phyloP scores from a whole-genome alignment of 2,888 invertebrate species.

The Aspidiotus destructor region DNA sequence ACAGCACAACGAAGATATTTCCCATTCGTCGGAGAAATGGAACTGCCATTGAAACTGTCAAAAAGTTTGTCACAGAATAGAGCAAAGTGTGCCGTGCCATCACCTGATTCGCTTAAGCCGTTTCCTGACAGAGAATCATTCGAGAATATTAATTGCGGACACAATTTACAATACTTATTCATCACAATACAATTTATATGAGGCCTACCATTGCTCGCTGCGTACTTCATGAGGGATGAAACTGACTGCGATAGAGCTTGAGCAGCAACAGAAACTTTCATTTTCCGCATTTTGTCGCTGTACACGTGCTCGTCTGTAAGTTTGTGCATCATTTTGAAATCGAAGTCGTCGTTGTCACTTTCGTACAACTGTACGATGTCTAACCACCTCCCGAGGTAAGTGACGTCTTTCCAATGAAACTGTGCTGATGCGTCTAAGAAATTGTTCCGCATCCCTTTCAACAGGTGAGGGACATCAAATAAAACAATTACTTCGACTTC shows the following conservation, averaged over 20 bases:
- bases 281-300: conserved; percentile 1
- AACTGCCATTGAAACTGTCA: conserved; percentile 11
- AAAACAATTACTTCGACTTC: conserved; percentile 15
- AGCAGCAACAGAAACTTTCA: conserved; percentile 16
- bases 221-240: not conserved
- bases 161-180: not conserved
- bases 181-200: not conserved
- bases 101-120: not conserved
- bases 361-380: conserved; percentile 9
- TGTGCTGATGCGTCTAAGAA: not conserved
- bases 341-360: conserved; percentile 5
- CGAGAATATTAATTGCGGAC: not conserved
- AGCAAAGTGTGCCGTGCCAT: conserved; percentile 1
- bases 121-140: not conserved
- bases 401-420: not conserved
- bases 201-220: not conserved
- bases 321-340: conserved; percentile 8
- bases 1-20: conserved; percentile 4
- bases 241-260: conserved; percentile 21
- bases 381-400: not conserved
- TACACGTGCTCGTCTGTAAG: conserved; percentile 19
- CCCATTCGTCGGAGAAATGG: conserved; percentile 1
- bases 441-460: conserved; percentile 20
- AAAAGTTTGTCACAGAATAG: conserved; percentile 9
- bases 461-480: conserved; percentile 15